Percentiles rank a stretch among this genome's conserved stretches.
Conservation (phyloP, 2,797 vertebrate genomes). For the Catharus ustulatus region DNA sequence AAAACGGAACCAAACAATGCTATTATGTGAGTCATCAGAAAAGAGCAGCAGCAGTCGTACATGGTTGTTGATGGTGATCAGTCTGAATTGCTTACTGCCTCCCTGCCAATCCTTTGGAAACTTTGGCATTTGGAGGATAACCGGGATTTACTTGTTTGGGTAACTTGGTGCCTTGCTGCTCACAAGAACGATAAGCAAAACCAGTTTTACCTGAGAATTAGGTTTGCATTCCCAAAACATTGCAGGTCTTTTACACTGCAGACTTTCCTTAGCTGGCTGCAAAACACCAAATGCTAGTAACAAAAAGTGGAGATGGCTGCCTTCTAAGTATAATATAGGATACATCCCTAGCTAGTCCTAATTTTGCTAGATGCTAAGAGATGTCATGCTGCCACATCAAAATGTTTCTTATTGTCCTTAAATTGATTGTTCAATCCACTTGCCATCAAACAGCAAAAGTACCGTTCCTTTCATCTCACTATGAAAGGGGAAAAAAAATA, state of each 20-base stretch:
- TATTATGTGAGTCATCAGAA: constrained; percentile 45
- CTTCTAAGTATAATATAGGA: background rate
- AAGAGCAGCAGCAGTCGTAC: background rate
- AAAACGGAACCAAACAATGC: constrained; percentile 4
- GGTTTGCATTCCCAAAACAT: background rate
- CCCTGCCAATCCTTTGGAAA: background rate
- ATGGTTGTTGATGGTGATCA: background rate
- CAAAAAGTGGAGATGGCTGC: rapidly evolving
- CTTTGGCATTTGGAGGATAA: background rate
- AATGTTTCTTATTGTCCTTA: background rate
- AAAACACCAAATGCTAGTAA: background rate
- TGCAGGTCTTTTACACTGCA: background rate
- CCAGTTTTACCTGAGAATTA: background rate
- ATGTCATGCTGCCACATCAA: background rate
- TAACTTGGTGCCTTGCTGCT: background rate
- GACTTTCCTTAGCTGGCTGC: background rate
- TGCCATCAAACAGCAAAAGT: background rate
- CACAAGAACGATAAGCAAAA: background rate
- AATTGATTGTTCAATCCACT: background rate
- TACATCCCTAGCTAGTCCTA: background rate
- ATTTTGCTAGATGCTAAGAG: background rate
- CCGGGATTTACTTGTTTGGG: background rate
- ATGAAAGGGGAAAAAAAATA: background rate
- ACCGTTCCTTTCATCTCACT: background rate
- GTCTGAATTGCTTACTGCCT: background rate